Percentiles rank a stretch among this genome's conserved stretches.
Evolutionary conservation across 2,113 vertebrate species (phyloP).

Genomic region (Physeter macrocephalus): DNA sequence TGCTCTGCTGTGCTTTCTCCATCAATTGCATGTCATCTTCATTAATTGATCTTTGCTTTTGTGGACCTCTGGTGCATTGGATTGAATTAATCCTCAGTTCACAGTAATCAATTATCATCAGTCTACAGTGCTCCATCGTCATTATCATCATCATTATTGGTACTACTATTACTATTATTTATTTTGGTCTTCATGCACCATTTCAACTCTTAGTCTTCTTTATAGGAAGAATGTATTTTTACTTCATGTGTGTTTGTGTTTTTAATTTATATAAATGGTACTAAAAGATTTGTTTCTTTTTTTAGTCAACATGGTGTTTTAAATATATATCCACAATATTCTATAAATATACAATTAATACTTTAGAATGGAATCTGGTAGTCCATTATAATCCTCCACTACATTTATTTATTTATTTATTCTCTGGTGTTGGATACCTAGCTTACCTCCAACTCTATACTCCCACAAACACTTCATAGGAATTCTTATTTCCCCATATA

Average conservation of each 20-base stretch:
- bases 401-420: not conserved
- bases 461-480: not conserved
- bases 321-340: not conserved
- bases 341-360: not conserved
- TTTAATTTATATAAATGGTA: not conserved
- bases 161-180: not conserved
- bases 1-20: not conserved
- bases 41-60: slow-evolving; percentile 11
- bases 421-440: not conserved
- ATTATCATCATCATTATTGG: not conserved
- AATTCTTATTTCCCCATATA: not conserved
- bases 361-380: not conserved
- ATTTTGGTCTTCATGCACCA: not conserved
- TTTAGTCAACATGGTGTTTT: not conserved
- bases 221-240: not conserved
- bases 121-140: not conserved
- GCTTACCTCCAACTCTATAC: not conserved
- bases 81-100: not conserved
- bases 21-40: not conserved
- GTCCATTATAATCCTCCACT: not conserved
- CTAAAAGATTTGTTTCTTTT: not conserved
- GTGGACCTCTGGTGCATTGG: not conserved
- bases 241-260: not conserved
- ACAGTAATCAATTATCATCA: not conserved
- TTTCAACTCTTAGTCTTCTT: not conserved